phyloP scores from a whole-genome alignment of 2,888 invertebrate genomes.

The Dione juno region DNA sequence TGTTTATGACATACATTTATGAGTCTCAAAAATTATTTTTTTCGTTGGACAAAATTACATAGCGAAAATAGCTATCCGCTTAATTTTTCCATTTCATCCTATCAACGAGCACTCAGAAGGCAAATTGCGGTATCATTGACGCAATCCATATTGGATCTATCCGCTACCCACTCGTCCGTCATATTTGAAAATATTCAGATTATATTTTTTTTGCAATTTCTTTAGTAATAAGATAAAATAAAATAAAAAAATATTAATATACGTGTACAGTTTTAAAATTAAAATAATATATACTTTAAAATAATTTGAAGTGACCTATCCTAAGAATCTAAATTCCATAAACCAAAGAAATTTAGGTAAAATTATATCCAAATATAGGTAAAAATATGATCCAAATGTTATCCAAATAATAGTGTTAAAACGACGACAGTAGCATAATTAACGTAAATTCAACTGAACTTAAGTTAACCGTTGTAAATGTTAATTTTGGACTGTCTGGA shows the following conservation, averaged over 20 bases:
- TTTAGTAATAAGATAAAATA: too few relatives aligned
- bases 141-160: slow-evolving; percentile 25
- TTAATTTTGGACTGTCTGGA: not conserved
- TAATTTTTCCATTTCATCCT: slow-evolving; percentile 27
- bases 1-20: too few relatives aligned
- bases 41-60: not conserved
- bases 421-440: not conserved
- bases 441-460: not conserved
- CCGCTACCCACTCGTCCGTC: slow-evolving; percentile 19
- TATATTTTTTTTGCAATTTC: not conserved
- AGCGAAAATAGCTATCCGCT: not conserved
- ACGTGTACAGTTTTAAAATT: not conserved
- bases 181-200: not conserved
- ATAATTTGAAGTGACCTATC: not conserved
- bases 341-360: too few relatives aligned
- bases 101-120: slow-evolving; percentile 26
- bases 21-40: too few relatives aligned
- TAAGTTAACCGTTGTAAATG: not conserved
- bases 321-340: not conserved
- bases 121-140: slow-evolving; percentile 27
- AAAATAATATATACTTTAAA: not conserved
- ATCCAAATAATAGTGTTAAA: not conserved
- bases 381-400: too few relatives aligned
- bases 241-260: too few relatives aligned
- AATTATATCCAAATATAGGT: too few relatives aligned